Evolutionary conservation across 53 echinoderm and acorn worm species (phyloP), one percentile per base, ranked within the genome.

Genomic region (Holothuria leucospilota): DNA sequence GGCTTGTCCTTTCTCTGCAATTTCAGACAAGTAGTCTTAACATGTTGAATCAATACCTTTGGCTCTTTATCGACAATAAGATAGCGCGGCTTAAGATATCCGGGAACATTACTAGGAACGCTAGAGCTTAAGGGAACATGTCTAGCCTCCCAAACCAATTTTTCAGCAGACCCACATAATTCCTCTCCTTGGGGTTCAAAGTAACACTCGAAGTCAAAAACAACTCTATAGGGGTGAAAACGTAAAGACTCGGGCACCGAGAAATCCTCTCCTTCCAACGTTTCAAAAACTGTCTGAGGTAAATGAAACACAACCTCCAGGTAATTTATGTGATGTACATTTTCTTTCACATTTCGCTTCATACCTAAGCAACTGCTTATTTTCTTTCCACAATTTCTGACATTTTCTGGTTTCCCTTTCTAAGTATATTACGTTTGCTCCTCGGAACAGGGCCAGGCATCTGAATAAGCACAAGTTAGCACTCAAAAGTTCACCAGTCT

Each of bases 401-500:
- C 82, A 82, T 14, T 61, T 62, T 30, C 26, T n/a, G n/a, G n/a
- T n/a, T n/a, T n/a, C n/a, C n/a, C n/a, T 72, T 78, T 78, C 78
- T 14, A 87, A 28, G 6, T 26, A 2, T 21, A 64, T 42, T 11
- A 23, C 30, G 9, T 13, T 10, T 9, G 59, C 52, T n/a, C 65
- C 77, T 46, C 77, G 62, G 41, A 62, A 65, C 7, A 87, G 67
- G 25, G 88, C 88, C 23, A 88, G 20, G 25, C 88, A 88, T 20
- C 88, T 30, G 34, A 82, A 92, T 20, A 88, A 81, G 24, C 6
- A 26, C 64, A 84, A 29, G 11, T 39, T 6, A 11, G 13, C 49
- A 4, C 49, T 49, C 49, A 49, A 88, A 25, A 12, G 20, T 29
- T 38, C 21, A 1, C 86, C 86, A 12, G 51, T 85, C 2, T 79